A percentile compares a stretch with the other conserved stretches of the same genome.
These are phyloP conservation scores for Biston stratarius DNA, from an alignment of 2,888 invertebrate species.

Conservation along the genomic window DNA sequence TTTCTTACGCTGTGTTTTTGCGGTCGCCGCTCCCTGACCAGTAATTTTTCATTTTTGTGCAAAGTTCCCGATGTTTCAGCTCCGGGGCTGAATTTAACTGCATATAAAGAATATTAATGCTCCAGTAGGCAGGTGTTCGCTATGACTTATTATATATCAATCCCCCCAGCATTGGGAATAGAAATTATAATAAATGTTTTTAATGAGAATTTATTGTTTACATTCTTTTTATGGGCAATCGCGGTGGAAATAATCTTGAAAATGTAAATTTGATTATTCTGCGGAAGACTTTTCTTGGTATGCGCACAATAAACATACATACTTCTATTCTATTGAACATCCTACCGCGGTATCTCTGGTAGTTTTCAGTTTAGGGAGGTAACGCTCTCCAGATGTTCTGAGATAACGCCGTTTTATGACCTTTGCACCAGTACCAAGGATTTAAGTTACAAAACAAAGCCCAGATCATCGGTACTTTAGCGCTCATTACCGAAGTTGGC, in stretches of 20 bases:
- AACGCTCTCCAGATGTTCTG: no score
- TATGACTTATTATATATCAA: slow-evolving; percentile 81
- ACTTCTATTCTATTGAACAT: not conserved
- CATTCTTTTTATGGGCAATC: slow-evolving; percentile 45
- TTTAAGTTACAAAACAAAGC: no score
- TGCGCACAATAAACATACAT: not conserved
- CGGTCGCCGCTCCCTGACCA: slow-evolving; percentile 85
- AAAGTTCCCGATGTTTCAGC: slow-evolving; percentile 79
- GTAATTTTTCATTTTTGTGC: slow-evolving; percentile 84
- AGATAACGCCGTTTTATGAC: no score
- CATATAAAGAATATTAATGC: slow-evolving; percentile 86
- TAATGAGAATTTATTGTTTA: slow-evolving; percentile 69
- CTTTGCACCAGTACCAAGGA: no score
- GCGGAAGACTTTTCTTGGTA: not conserved
- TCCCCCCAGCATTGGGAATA: slow-evolving; percentile 71
- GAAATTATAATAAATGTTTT: slow-evolving; percentile 66
- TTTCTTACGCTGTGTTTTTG: slow-evolving; percentile 83
- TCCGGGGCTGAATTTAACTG: slow-evolving; percentile 80
- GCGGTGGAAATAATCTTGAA: slow-evolving; percentile 19
- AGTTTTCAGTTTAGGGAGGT: not conserved
- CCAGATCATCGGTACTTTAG: no score
- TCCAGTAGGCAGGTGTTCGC: slow-evolving; percentile 76
- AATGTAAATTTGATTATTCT: slow-evolving; percentile 27
- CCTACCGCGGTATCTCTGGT: not conserved
- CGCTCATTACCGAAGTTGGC: no score